These are phyloP conservation scores for Drosophila orosa DNA, from an alignment of 1,140 invertebrate species.

Conservation along the genomic window DNA sequence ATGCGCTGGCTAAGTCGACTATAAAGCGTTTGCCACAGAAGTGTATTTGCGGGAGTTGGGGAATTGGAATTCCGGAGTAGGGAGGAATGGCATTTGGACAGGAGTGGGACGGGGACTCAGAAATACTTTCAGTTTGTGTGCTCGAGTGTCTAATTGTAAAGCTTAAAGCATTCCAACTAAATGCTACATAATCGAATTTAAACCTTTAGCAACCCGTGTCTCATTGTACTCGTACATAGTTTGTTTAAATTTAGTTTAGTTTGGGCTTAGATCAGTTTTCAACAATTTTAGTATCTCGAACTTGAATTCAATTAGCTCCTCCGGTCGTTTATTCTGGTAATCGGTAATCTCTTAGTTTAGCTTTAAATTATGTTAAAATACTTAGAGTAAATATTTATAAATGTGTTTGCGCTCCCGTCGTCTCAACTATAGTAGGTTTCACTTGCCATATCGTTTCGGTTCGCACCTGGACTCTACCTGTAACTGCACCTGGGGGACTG, in stretches of 20 bases:
- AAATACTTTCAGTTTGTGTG: constrained; percentile 51
- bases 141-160: constrained; percentile 53
- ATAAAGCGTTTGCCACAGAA: constrained; percentile 58
- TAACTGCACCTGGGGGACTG: constrained; percentile 2
- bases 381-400: constrained; percentile 74
- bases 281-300: constrained; percentile 47
- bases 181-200: constrained; percentile 65
- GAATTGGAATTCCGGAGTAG: background rate
- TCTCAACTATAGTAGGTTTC: constrained; percentile 16
- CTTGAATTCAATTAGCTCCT: constrained; percentile 41
- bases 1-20: constrained; percentile 65
- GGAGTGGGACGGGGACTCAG: background rate
- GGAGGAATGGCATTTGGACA: background rate
- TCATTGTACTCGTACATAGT: constrained; percentile 67
- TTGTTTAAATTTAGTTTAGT: constrained; percentile 38
- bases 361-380: constrained; percentile 78
- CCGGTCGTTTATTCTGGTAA: constrained; percentile 31
- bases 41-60: constrained; percentile 15
- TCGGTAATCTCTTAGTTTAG: constrained; percentile 48
- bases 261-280: constrained; percentile 37
- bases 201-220: constrained; percentile 53
- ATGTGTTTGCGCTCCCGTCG: constrained; percentile 53
- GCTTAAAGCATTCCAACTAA: constrained; percentile 73
- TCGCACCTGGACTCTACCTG: constrained; percentile 27
- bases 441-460: constrained; percentile 37